Percentiles rank a stretch among this genome's conserved stretches.
Conservation (phyloP, 2,113 vertebrate genomes). For the Hepsetus odoe region DNA sequence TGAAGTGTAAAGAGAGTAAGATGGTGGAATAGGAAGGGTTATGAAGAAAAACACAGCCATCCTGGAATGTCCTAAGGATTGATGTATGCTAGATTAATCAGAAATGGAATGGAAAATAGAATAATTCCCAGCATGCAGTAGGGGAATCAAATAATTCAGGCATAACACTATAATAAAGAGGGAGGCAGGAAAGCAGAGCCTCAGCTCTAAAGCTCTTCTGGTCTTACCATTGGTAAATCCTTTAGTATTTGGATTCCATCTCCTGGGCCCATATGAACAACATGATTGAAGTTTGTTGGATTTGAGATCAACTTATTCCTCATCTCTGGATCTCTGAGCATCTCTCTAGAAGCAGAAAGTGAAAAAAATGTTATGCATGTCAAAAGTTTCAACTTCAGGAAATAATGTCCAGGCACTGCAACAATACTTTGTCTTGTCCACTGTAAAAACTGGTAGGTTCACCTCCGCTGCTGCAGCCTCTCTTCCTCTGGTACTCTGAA, state of each 20-base stretch:
- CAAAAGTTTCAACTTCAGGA: background rate
- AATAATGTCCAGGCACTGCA: background rate
- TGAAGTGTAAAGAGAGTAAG: constrained; percentile 53
- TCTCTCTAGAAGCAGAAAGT: constrained; percentile 82
- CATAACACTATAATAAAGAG: background rate
- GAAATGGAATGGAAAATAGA: background rate
- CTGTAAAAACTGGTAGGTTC: background rate
- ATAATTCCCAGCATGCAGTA: background rate
- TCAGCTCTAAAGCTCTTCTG: background rate
- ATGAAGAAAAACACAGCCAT: constrained; percentile 21
- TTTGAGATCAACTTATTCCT: constrained; percentile 99
- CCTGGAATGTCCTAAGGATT: background rate
- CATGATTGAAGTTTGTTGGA: constrained; percentile 99
- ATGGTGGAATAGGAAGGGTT: constrained; percentile 12
- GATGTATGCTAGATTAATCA: background rate
- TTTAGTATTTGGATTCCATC: constrained; percentile 99
- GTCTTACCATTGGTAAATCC: constrained; percentile 94
- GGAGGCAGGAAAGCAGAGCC: background rate
- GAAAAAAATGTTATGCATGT: background rate
- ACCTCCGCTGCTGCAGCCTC: constrained; percentile 92
- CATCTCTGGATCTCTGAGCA: constrained; percentile 98
- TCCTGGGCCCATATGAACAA: constrained; percentile 99
- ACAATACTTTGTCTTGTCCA: background rate
- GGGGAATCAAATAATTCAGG: background rate
- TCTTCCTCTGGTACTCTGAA: constrained; percentile 96